Evolutionary conservation across 1,140 invertebrate genomes (phyloP), one percentile per base, ranked within the genome.

Genomic region (Stenopsyche tienmushanensis): DNA sequence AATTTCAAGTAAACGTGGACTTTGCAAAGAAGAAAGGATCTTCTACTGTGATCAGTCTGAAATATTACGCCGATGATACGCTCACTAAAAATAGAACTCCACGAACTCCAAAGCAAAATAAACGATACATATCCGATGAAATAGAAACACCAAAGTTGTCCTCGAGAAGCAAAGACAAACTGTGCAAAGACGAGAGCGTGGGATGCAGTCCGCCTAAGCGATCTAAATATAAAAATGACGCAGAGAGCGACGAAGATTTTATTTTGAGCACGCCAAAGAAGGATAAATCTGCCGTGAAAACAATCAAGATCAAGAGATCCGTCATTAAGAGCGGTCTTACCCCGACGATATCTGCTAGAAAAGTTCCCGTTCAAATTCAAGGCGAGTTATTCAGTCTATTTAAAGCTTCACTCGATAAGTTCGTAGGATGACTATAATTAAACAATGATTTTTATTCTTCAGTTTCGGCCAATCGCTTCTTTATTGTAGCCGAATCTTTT

Each of bases 301-400:
- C 65, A 0, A 24, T 62, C 9, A 34, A 34, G 13, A 13, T 13
- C 5, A 72, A 70, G 42, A 77, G 72, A 62, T 75, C 73, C 63
- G 73, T 78, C 59, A 64, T 77, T 13, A 77, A 73, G n/a, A 76
- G 73, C 57, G 72, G 76, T 62, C 63, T 80, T 0, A 81, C 78
- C 25, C 80, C 80, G 3, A 76, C 77, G 44, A 70, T 81, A 18
- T 72, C 72, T 20, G 70, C 70, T 23, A 73, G 80, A 60, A 71
- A 75, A 21, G 74, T 80, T 72, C 75, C 77, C 44, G 69, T 81
- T 50, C 72, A 77, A 23, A 76, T 70, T 2, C 29, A 66, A 67
- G 69, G 69, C 67, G n/a, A n/a, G n/a, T 62, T 62, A 25, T 47
- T 20, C 8, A 7, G 18, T 49, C 18, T 49, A 7, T 49, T 8